phyloP scores from a whole-genome alignment of 2,888 invertebrate species.

The Cephus pygmeus region DNA sequence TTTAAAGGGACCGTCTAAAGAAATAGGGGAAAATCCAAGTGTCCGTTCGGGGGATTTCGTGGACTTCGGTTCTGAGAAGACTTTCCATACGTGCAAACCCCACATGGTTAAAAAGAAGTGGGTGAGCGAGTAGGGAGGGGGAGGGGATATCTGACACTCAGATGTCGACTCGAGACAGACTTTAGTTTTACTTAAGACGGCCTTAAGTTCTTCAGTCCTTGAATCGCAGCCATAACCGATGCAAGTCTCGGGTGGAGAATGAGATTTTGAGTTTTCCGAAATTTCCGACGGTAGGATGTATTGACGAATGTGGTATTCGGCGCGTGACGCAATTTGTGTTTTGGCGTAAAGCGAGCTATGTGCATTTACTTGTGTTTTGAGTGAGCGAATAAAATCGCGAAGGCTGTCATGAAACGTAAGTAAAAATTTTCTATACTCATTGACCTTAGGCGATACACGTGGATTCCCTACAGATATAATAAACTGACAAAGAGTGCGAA shows the following conservation, averaged over 20 bases:
- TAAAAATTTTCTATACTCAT: neutral
- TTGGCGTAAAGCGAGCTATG: neutral
- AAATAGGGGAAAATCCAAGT: neutral
- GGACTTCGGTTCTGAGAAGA: conserved; percentile 24
- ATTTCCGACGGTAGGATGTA: neutral
- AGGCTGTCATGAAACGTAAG: conserved; percentile 42
- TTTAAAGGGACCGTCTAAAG: neutral
- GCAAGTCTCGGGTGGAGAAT: neutral
- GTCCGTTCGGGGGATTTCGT: neutral
- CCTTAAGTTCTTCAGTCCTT: conserved; percentile 40
- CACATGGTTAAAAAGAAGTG: conserved; percentile 34
- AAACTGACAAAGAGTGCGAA: neutral
- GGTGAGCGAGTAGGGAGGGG: conserved; percentile 29
- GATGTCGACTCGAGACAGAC: conserved; percentile 41
- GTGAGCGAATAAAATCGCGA: neutral
- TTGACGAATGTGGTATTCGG: neutral
- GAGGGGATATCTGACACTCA: conserved; percentile 40
- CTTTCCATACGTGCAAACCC: conserved; percentile 40
- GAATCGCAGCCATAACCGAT: conserved; percentile 2
- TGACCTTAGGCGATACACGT: neutral
- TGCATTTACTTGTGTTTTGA: neutral
- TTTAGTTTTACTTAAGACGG: conserved; percentile 51
- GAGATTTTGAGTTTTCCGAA: neutral
- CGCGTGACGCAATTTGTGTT: neutral
- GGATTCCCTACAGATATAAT: neutral